Percentiles rank a stretch among this genome's conserved stretches.
Evolutionary conservation across 2,888 invertebrate species (phyloP).

Genomic region (Rhyacophila evoluta): DNA sequence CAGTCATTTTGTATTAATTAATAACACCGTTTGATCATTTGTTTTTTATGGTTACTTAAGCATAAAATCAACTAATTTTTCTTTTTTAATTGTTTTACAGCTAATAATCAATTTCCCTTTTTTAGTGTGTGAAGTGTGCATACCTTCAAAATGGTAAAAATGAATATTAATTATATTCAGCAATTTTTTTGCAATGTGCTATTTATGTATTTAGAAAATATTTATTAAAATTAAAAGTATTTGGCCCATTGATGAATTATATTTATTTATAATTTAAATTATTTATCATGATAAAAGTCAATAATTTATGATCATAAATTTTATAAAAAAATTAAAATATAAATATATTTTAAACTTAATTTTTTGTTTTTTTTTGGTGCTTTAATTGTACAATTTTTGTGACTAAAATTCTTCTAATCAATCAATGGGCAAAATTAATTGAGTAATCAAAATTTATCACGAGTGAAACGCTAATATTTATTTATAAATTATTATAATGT

Average conservation of each 20-base stretch:
- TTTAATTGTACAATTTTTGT: background rate
- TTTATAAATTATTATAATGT: background rate
- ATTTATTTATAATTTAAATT: background rate
- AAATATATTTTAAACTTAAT: too few species aligned
- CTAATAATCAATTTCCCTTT: too few species aligned
- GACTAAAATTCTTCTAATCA: too few species aligned
- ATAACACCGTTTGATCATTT: too few species aligned
- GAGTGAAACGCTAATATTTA: background rate
- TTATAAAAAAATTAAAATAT: too few species aligned
- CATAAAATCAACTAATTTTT: background rate
- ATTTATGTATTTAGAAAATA: background rate
- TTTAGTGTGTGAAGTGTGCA: background rate
- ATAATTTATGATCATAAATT: too few species aligned
- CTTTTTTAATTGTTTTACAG: background rate
- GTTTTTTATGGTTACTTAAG: background rate
- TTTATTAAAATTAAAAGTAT: background rate
- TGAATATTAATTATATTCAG: background rate
- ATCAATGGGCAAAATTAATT: too few species aligned
- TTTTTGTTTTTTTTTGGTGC: background rate
- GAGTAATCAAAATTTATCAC: background rate
- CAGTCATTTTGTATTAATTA: too few species aligned
- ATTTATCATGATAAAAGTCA: too few species aligned
- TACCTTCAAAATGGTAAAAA: background rate
- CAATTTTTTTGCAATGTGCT: background rate
- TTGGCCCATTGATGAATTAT: background rate